A percentile compares a stretch with the other conserved stretches of the same genome.
Conservation (phyloP, 2,888 invertebrate genomes). For the Adineta ricciae region DNA sequence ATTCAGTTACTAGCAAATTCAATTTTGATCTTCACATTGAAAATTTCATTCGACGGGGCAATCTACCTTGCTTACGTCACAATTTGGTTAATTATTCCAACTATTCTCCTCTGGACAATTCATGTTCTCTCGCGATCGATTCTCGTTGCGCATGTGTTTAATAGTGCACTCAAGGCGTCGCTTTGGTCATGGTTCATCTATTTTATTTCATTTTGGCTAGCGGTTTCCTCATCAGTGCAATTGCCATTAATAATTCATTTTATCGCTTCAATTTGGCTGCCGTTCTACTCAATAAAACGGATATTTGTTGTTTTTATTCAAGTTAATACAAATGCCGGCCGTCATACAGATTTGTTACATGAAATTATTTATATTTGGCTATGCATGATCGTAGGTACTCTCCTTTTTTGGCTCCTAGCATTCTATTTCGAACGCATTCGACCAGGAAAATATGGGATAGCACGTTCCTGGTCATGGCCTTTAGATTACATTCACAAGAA, state of each 20-base stretch:
- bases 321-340: background rate
- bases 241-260: background rate
- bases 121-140: background rate
- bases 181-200: constrained; percentile 7
- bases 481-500: background rate
- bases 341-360: background rate
- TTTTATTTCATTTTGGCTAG: background rate
- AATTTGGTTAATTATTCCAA: background rate
- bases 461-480: background rate
- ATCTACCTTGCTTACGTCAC: background rate
- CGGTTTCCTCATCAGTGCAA: background rate
- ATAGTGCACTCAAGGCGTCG: background rate
- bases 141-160: background rate
- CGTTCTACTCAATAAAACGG: background rate
- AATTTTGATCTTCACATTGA: background rate
- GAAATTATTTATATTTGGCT: background rate
- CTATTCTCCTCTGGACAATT: background rate
- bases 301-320: background rate
- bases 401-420: background rate
- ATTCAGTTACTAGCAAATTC: background rate
- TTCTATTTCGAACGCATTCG: background rate
- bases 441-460: constrained; percentile 3
- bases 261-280: background rate
- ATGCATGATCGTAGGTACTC: background rate
- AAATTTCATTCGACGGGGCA: background rate